Evolutionary conservation across 2,888 invertebrate species (phyloP).

Genomic region (Leptogaster cylindrica): DNA sequence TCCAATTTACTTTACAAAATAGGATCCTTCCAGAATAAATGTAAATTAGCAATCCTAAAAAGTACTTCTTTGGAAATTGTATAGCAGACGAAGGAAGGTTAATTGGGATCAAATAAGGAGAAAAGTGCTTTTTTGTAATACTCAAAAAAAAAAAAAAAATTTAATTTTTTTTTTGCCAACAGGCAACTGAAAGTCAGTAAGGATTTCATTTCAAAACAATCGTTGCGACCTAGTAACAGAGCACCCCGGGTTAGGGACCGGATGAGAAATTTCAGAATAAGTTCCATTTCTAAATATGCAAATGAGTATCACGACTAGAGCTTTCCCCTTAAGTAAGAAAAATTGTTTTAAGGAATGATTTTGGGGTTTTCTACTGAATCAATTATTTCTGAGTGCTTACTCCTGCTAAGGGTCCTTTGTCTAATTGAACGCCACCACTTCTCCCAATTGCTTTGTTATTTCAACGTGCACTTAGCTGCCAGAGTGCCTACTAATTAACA

Average conservation of each 20-base stretch:
- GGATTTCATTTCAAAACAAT: slow-evolving; percentile 26
- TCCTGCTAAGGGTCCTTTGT: slow-evolving; percentile 36
- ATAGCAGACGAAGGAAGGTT: too few species aligned
- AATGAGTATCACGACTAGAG: slow-evolving; percentile 22
- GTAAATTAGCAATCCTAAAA: too few species aligned
- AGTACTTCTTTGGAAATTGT: too few species aligned
- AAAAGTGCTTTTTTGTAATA: slow-evolving; percentile 20
- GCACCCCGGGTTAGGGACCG: slow-evolving; percentile 6
- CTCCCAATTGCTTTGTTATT: slow-evolving; percentile 31
- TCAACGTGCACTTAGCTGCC: slow-evolving; percentile 23
- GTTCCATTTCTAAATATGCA: slow-evolving; percentile 19
- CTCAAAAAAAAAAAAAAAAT: too few species aligned
- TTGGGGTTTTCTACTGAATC: slow-evolving; percentile 34
- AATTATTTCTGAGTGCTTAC: slow-evolving; percentile 34
- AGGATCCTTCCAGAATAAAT: too few species aligned
- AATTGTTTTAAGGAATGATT: slow-evolving; percentile 36
- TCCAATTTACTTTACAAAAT: too few species aligned
- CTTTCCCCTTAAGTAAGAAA: slow-evolving; percentile 27
- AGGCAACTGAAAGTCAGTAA: slow-evolving; percentile 5
- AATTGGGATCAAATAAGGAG: slow-evolving; percentile 35
- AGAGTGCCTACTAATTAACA: slow-evolving; percentile 27
- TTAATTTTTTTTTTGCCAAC: slow-evolving; percentile 19
- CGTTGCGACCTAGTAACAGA: not conserved
- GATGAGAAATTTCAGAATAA: slow-evolving; percentile 2
- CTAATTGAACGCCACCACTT: slow-evolving; percentile 30